These are phyloP conservation scores for Caenorhabditis virilis DNA, from an alignment of 2,888 invertebrate species.

Conservation along the genomic window DNA sequence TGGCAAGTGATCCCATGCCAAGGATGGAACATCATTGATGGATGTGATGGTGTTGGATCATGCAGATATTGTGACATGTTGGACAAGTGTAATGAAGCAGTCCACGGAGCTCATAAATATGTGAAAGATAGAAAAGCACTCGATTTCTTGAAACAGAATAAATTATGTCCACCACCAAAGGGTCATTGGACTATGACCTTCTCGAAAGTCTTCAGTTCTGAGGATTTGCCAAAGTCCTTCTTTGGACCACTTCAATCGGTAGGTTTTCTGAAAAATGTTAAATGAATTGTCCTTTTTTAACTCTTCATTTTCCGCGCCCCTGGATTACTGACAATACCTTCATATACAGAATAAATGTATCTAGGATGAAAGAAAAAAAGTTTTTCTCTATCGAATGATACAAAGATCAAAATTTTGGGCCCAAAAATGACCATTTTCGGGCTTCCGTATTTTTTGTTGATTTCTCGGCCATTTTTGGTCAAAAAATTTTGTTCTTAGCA, in stretches of 20 bases:
- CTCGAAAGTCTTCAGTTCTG: slow-evolving; percentile 67
- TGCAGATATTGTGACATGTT: slow-evolving; percentile 69
- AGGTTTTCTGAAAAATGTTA: no score
- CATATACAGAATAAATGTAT: no score
- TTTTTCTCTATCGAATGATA: no score
- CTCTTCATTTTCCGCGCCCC: no score
- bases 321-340: no score
- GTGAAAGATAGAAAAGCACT: slow-evolving; percentile 64
- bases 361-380: not conserved
- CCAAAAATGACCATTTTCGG: no score
- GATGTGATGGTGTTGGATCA: slow-evolving; percentile 69
- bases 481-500: no score
- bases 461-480: no score
- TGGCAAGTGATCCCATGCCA: slow-evolving; percentile 69
- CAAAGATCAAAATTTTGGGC: no score
- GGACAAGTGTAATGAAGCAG: slow-evolving; percentile 68
- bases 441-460: no score
- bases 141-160: slow-evolving; percentile 61
- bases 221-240: slow-evolving; percentile 68
- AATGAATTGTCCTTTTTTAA: no score
- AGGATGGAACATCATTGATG: slow-evolving; percentile 68
- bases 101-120: slow-evolving; percentile 67
- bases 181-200: slow-evolving; percentile 69
- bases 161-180: slow-evolving; percentile 54
- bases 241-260: slow-evolving; percentile 69